These are phyloP conservation scores for Drosophila quadrilineata DNA, from an alignment of 1,140 invertebrate genomes.

Conservation along the genomic window DNA sequence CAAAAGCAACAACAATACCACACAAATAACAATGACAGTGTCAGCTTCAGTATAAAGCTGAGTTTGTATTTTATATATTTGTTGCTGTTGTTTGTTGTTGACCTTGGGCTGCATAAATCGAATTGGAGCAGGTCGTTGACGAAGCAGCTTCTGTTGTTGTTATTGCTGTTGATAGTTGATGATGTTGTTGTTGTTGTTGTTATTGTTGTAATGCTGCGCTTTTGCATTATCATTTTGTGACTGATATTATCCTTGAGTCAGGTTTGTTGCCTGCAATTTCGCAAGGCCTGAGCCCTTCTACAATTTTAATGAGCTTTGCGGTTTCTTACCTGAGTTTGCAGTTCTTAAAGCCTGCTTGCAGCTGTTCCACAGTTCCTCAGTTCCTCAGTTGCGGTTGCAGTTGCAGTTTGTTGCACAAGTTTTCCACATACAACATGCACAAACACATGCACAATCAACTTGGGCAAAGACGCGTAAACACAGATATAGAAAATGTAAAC, in stretches of 20 bases:
- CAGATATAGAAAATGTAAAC: constrained; percentile 46
- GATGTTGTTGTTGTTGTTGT: constrained; percentile 14
- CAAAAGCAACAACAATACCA: too few relatives aligned
- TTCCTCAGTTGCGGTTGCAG: not conserved
- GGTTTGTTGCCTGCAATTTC: constrained; percentile 17
- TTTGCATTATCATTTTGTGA: constrained; percentile 48
- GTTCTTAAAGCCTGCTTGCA: constrained; percentile 45
- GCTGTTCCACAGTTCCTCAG: constrained; percentile 10
- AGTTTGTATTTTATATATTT: constrained; percentile 75
- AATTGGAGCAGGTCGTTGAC: constrained; percentile 76
- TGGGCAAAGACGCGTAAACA: too few relatives aligned
- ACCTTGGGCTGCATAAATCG: constrained; percentile 74
- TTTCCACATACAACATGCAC: constrained; percentile 30
- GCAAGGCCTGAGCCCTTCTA: constrained; percentile 38
- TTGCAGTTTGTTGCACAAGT: constrained; percentile 3
- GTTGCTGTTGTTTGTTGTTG: constrained; percentile 50
- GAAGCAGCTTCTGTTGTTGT: constrained; percentile 28
- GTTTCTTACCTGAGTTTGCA: constrained; percentile 28
- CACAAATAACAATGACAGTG: constrained; percentile 4
- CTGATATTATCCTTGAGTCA: constrained; percentile 56
- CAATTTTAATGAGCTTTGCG: constrained; percentile 37
- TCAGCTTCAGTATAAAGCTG: constrained; percentile 22
- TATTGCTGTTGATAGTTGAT: constrained; percentile 4
- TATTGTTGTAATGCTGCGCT: constrained; percentile 37
- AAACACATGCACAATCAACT: too few relatives aligned